Base-by-base conservation (phyloP, 2,888 invertebrate genomes). In the Temnothorax unifasciatus region DNA sequence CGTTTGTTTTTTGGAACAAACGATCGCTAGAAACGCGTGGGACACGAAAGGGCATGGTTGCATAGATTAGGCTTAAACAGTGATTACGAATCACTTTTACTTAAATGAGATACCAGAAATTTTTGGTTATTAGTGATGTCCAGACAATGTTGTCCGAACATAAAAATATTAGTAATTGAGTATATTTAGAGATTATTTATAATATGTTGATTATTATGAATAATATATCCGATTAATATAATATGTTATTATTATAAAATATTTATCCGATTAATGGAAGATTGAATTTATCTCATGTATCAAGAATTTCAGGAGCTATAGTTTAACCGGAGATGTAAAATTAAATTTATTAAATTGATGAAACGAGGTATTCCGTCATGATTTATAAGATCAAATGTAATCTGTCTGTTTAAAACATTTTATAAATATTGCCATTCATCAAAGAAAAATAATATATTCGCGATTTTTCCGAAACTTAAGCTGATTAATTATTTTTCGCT, bases 401-500 rank as follows among this genome's bases (percentile, higher is more conserved):
- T 59, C 59, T 59, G 15, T 59, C n/a, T 21, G 52, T 25, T 66
- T 54, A n/a, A 41, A n/a, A 77, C 25, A 52, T 68, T 75, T 75
- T 9, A 66, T 25, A 41, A 77, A 77, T 68, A 66, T 15, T n/a
- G n/a, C 25, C 3, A 52, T 54, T 52, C n/a, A 41, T 6, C 25
- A n/a, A 52, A 68, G 29, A 21, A 69, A 57, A 61, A 61, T 59
- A 74, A 66, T 52, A 41, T 47, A 44, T 66, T 25, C 15, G n/a
- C 6, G 18, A 52, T 52, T 68, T 54, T 50, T 66, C 68, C 41
- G 50, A 41, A 77, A 66, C 38, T 76, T 76, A 66, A 77, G 77
- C 77, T 68, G 77, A 66, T 77, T 77, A 77, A 54, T 77, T 54
- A 54, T 54, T 54, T 52, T 68, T 54, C 44, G 66, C 68, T 68